Evolutionary conservation across 2,113 vertebrate genomes (phyloP), one percentile per base, ranked within the genome.

Genomic region (Pandion haliaetus): DNA sequence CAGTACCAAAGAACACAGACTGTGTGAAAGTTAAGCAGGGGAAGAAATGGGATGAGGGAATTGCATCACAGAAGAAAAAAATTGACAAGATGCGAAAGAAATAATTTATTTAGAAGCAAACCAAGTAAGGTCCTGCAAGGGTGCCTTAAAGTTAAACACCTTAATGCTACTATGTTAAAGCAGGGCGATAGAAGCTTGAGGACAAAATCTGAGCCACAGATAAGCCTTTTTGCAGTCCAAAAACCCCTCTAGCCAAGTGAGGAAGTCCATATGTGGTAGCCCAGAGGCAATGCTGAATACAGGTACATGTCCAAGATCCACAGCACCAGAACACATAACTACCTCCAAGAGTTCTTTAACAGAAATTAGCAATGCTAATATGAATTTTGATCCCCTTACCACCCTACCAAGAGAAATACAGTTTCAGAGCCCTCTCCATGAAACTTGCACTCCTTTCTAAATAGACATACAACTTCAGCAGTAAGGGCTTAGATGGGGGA

Each of bases 121-220:
- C 13, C 1, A 12, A 45, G 14, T 50, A 63, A 76, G 9, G n/a
- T 38, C 36, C 23, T 69, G 23, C 8, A 86, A 82, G 15, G 13
- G 8, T 59, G 11, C 8, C 42, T 31, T 32, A 50, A 66, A 61
- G 38, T 31, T 32, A 50, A 66, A 61, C 13, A 31, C 8, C 8
- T 52, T 61, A 78, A 76, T 0, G 0, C 5, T 29, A 6, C 24
- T 47, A 20, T 36, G 29, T 24, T 84, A 55, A 84, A 92, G 9
- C 0, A 62, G 16, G 10, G 7, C 1, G 1, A 4, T 25, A 11
- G 50, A 84, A 69, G 29, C 26, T 61, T 52, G 32, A 78, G 23
- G 40, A 47, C 8, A 69, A 91, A 72, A 83, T 38, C 12, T 21
- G 62, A 90, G 40, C 7, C 31, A 74, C 47, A 88, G 91, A 28